Evolutionary conservation across 1,140 invertebrate genomes (phyloP).

Genomic region (Sycophila sp.): DNA sequence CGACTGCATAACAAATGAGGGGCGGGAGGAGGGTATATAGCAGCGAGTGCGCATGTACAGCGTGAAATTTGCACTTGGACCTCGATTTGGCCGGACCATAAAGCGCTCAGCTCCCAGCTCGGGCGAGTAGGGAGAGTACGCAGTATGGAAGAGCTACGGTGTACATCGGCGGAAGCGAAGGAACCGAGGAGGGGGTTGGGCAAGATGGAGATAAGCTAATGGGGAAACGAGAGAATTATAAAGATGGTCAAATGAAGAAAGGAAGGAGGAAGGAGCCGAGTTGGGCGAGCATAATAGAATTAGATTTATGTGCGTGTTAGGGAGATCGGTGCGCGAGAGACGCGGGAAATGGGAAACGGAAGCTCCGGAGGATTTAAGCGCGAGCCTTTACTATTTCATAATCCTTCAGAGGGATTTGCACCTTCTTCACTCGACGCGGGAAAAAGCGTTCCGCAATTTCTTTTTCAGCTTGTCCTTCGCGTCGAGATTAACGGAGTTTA

Average conservation of each 20-base stretch:
- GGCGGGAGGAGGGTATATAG: constrained; percentile 37
- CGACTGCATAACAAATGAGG: constrained; percentile 54
- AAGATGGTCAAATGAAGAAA: background rate
- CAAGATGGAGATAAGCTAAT: background rate
- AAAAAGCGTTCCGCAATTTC: too few species aligned
- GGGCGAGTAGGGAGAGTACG: too few species aligned
- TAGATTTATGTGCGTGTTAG: constrained; percentile 31
- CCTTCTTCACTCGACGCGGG: too few species aligned
- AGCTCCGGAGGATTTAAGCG: constrained; percentile 9
- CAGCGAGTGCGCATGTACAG: background rate
- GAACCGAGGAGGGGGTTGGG: constrained; percentile 20
- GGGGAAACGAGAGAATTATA: constrained; percentile 19
- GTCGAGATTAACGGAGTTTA: too few species aligned
- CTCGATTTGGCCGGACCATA: constrained; percentile 36
- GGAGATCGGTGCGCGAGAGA: constrained; percentile 20
- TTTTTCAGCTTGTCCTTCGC: too few species aligned
- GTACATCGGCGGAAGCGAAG: background rate
- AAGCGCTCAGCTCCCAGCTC: constrained; percentile 3
- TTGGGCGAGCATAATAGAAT: constrained; percentile 2
- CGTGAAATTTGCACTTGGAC: constrained; percentile 45
- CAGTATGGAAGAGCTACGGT: too few species aligned
- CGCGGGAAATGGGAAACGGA: constrained; percentile 19
- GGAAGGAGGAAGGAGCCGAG: background rate
- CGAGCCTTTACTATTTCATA: background rate
- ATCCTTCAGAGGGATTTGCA: constrained; percentile 34